phyloP scores from a whole-genome alignment of 1,140 invertebrate genomes.

The Daktulosphaira vitifoliae region DNA sequence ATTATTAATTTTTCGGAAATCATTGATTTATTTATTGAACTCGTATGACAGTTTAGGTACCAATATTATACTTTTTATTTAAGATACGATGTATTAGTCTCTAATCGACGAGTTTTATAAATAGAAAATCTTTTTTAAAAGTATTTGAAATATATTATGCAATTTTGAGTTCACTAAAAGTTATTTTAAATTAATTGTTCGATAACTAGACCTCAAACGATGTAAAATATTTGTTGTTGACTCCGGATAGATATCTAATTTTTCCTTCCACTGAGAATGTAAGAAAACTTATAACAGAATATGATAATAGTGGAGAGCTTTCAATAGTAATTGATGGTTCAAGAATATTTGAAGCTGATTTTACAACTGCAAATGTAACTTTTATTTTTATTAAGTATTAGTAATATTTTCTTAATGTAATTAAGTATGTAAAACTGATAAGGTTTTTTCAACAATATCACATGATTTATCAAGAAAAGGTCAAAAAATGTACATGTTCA shows the following conservation, averaged over 20 bases:
- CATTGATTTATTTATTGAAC: too few relatives aligned
- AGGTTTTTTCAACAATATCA: constrained; percentile 44
- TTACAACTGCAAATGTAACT: constrained; percentile 62
- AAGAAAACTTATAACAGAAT: constrained; percentile 66
- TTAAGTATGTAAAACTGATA: neutral
- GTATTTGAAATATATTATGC: too few relatives aligned
- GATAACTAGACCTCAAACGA: constrained; percentile 45
- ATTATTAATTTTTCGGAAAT: too few relatives aligned
- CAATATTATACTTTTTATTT: too few relatives aligned
- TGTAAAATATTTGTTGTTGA: constrained; percentile 68
- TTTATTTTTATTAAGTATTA: too few relatives aligned
- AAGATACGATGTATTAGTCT: too few relatives aligned
- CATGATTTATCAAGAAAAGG: constrained; percentile 60
- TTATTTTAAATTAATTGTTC: too few relatives aligned
- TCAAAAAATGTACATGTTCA: constrained; percentile 68
- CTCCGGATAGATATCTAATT: constrained; percentile 72
- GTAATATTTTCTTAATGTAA: too few relatives aligned
- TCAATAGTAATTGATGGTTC: constrained; percentile 74
- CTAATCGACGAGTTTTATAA: too few relatives aligned
- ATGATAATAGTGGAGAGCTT: constrained; percentile 52
- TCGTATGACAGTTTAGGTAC: too few relatives aligned
- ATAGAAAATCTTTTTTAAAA: too few relatives aligned
- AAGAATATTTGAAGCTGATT: constrained; percentile 72
- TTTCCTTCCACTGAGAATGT: constrained; percentile 84
- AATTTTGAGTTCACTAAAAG: too few relatives aligned